Evolutionary conservation across 1,140 invertebrate genomes (phyloP).

Genomic region (Adelges cooleyi): DNA sequence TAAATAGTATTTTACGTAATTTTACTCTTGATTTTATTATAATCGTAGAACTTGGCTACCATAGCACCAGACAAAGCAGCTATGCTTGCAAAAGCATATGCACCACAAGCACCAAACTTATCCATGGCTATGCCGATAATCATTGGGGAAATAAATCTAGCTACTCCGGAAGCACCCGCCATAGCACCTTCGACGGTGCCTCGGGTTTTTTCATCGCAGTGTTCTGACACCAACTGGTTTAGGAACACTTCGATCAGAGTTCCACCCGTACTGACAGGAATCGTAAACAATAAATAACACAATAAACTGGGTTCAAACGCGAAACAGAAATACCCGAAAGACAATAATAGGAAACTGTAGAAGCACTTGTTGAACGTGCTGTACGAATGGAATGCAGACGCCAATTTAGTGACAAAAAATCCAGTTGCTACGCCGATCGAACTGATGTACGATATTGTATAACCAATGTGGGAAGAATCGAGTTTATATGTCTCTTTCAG

Average conservation of each 20-base stretch:
- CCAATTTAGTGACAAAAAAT: conserved; percentile 33
- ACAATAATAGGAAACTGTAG: conserved; percentile 13
- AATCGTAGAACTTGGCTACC: conserved; percentile 5
- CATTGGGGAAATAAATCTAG: conserved; percentile 9
- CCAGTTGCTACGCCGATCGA: conserved; percentile 44
- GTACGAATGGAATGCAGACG: neutral
- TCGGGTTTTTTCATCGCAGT: neutral
- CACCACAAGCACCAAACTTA: conserved; percentile 9
- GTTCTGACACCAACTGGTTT: conserved; percentile 13
- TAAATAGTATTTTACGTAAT: neutral
- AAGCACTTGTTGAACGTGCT: conserved; percentile 23
- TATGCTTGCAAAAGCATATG: neutral
- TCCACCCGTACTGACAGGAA: neutral
- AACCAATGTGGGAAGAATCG: conserved; percentile 46
- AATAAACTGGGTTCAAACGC: conserved; percentile 3
- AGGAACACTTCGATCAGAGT: conserved; percentile 19
- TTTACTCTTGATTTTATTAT: neutral
- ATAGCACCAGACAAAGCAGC: conserved; percentile 15
- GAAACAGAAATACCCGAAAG: conserved; percentile 1
- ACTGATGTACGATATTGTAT: conserved; percentile 50
- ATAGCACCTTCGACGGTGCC: conserved; percentile 15
- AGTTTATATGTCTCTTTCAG: conserved; percentile 44
- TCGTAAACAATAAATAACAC: neutral
- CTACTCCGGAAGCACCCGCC: neutral
- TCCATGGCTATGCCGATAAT: conserved; percentile 3